Conservation (phyloP, 2,113 vertebrate species). For the Corythornis vintsioides region DNA sequence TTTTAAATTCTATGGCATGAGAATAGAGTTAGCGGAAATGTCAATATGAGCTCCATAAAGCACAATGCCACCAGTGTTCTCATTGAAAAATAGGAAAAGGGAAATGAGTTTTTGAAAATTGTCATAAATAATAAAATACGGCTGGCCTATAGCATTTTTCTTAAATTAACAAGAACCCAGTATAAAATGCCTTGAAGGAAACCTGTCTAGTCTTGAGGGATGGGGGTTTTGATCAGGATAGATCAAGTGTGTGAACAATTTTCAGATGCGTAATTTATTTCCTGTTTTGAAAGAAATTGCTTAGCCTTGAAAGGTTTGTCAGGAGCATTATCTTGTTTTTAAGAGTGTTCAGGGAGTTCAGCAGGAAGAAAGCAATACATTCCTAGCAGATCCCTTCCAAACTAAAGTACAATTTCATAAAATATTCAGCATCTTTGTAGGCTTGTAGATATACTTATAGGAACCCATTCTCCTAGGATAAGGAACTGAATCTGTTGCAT, state of each 20-base stretch:
- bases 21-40: not conserved
- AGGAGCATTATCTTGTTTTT: constrained; percentile 56
- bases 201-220: constrained; percentile 7
- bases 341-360: constrained; percentile 52
- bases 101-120: constrained; percentile 59
- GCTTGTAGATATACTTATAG: constrained; percentile 56
- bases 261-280: constrained; percentile 48
- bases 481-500: constrained; percentile 44
- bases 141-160: constrained; percentile 54
- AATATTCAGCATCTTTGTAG: constrained; percentile 62
- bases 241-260: constrained; percentile 36
- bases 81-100: not conserved
- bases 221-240: constrained; percentile 15
- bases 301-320: constrained; percentile 66
- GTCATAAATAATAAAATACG: constrained; percentile 62
- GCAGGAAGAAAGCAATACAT: constrained; percentile 45
- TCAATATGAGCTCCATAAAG: constrained; percentile 14
- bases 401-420: constrained; percentile 56
- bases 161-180: constrained; percentile 42
- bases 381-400: constrained; percentile 42
- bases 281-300: constrained; percentile 56
- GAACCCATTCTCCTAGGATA: constrained; percentile 41
- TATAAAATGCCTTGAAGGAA: constrained; percentile 29
- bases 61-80: constrained; percentile 38
- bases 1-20: not conserved